phyloP scores from a whole-genome alignment of 2,797 vertebrate genomes.

The Chloroceryle inda region DNA sequence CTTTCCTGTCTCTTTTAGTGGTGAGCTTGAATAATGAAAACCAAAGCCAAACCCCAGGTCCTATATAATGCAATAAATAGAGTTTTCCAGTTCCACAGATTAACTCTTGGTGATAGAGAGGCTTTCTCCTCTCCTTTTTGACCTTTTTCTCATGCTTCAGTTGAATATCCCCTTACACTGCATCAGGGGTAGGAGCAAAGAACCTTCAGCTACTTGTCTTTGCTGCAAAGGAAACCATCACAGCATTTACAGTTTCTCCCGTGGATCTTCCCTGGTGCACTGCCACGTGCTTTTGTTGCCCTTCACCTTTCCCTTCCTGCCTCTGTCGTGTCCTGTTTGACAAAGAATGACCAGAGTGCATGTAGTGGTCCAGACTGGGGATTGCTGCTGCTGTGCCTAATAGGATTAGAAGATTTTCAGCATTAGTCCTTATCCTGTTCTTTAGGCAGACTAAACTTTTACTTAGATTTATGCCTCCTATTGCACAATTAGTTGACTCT shows the following conservation, averaged over 20 bases:
- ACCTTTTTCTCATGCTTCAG: background rate
- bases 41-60: background rate
- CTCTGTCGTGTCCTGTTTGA: rapidly evolving
- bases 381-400: constrained; percentile 2
- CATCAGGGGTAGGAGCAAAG: background rate
- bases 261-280: background rate
- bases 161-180: background rate
- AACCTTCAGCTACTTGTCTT: background rate
- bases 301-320: background rate
- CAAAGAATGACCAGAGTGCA: background rate
- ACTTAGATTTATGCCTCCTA: constrained; percentile 43
- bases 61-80: background rate
- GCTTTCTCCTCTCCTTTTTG: background rate
- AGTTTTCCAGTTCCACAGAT: background rate
- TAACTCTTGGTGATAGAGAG: background rate
- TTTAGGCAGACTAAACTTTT: constrained; percentile 50
- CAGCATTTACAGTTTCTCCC: background rate
- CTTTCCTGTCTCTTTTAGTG: background rate
- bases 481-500: constrained; percentile 23
- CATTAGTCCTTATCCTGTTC: constrained; percentile 42
- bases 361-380: background rate
- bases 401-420: constrained; percentile 57
- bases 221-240: background rate
- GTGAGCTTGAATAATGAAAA: background rate
- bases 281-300: background rate